phyloP scores from a whole-genome alignment of 2,113 vertebrate genomes.

The Buteo buteo region DNA sequence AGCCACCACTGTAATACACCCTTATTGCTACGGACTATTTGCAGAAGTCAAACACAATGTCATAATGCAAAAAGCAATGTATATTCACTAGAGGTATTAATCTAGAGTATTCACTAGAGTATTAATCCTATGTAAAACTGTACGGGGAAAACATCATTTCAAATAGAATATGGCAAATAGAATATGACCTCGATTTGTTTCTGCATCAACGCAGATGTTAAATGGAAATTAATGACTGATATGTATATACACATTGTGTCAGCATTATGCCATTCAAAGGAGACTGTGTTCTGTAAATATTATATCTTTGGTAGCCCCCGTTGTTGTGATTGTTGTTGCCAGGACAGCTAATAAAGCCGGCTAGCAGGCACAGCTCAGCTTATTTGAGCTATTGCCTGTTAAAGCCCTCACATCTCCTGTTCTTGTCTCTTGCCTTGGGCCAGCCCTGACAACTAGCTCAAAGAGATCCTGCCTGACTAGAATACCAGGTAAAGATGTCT shows the following conservation, averaged over 20 bases:
- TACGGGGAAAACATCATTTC: not conserved
- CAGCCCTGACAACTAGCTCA: not conserved
- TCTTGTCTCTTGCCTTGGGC: not conserved
- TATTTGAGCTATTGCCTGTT: not conserved
- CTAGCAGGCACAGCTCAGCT: not conserved
- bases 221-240: not conserved
- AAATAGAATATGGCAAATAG: not conserved
- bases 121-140: not conserved
- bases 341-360: not conserved
- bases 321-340: not conserved
- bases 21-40: not conserved
- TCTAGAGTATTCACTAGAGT: too few relatives aligned
- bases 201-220: not conserved
- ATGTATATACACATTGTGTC: not conserved
- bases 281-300: not conserved
- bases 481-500: too few relatives aligned
- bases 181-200: not conserved
- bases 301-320: not conserved
- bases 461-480: too few relatives aligned
- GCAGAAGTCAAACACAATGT: not conserved
- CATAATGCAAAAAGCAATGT: not conserved
- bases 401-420: not conserved
- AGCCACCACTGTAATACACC: not conserved
- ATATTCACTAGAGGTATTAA: not conserved
- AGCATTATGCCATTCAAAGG: not conserved